Conservation (phyloP, 2,113 vertebrate species). For the Chloebia gouldiae region DNA sequence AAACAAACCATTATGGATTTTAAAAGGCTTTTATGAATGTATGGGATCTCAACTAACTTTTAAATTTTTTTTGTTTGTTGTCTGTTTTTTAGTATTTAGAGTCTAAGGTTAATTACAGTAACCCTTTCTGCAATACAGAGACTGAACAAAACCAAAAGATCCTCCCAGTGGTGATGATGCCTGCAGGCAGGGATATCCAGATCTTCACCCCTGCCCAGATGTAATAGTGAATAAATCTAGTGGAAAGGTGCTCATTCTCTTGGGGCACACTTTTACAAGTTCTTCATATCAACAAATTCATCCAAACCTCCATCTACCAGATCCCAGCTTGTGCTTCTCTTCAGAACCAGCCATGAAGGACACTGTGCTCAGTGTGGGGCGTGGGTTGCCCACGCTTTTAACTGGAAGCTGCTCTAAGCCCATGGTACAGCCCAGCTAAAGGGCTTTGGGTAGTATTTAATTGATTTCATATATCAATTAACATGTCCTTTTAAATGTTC, state of each 20-base stretch:
- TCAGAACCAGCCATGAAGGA: fast-evolving
- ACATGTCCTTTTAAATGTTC: background rate
- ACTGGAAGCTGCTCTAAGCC: background rate
- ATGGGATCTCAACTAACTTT: background rate
- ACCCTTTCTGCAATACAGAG: background rate
- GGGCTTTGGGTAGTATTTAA: background rate
- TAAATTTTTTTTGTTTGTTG: background rate
- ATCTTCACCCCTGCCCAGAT: background rate
- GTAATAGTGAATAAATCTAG: background rate
- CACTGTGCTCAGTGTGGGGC: fast-evolving
- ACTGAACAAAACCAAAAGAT: background rate
- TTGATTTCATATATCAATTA: background rate
- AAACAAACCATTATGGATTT: background rate
- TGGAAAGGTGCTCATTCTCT: background rate
- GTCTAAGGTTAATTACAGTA: background rate
- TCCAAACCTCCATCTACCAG: background rate
- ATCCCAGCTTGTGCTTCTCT: background rate
- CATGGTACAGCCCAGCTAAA: background rate
- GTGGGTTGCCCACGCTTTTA: fast-evolving
- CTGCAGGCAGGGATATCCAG: background rate
- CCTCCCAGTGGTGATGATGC: background rate
- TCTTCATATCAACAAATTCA: background rate
- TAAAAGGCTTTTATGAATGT: background rate
- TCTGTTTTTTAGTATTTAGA: background rate
- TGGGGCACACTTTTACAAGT: background rate